phyloP scores from a whole-genome alignment of 1,140 invertebrate species.

The Ostrea denselamellosa region DNA sequence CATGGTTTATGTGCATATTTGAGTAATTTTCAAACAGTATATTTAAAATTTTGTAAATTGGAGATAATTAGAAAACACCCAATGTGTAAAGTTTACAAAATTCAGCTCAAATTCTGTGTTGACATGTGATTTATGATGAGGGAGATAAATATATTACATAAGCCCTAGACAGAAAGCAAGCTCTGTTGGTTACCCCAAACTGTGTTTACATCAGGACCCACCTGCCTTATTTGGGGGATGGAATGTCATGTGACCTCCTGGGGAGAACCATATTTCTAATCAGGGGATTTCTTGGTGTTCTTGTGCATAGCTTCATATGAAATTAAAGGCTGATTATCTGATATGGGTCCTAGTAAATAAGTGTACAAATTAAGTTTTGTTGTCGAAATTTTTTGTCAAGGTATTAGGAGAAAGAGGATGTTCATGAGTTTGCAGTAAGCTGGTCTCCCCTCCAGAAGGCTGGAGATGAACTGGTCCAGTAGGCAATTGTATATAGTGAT shows the following conservation, averaged over 20 bases:
- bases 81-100: not conserved
- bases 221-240: slow-evolving; percentile 19
- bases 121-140: not conserved
- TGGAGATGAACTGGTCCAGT: slow-evolving; percentile 43
- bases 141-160: slow-evolving; percentile 15
- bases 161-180: not conserved
- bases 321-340: not conserved
- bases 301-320: not conserved
- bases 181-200: not conserved
- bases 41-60: too few species aligned
- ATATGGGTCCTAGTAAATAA: not conserved
- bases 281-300: not conserved
- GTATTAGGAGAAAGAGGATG: not conserved
- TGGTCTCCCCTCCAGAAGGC: not conserved
- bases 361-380: not conserved
- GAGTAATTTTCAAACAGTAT: too few species aligned
- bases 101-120: not conserved
- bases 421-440: not conserved
- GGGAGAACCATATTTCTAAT: not conserved
- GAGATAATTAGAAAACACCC: too few species aligned
- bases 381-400: not conserved
- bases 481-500: slow-evolving; percentile 41
- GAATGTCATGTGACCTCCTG: slow-evolving; percentile 33
- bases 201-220: slow-evolving; percentile 26
- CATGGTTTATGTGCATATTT: too few species aligned